Evolutionary conservation across 2,888 invertebrate species (phyloP).

Genomic region (Pseudococcus viburni): DNA sequence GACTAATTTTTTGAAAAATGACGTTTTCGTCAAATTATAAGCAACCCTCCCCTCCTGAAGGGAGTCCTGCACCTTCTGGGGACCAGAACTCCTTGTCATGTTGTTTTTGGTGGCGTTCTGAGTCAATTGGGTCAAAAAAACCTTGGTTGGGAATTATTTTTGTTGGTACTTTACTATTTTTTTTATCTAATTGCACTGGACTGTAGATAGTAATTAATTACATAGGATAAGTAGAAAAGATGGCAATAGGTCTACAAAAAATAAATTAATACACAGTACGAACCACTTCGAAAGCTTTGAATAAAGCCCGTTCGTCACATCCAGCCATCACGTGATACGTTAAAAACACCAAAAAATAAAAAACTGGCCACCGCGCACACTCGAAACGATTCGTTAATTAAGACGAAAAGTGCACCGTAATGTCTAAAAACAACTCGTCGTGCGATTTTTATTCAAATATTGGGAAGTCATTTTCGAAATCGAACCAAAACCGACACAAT

Average conservation of each 20-base stretch:
- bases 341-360: neutral
- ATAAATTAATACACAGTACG: conserved; percentile 1
- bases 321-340: conserved; percentile 64
- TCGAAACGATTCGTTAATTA: neutral
- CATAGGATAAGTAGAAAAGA: no score
- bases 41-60: no score
- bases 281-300: conserved; percentile 68
- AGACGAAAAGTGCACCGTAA: neutral
- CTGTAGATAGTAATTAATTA: no score
- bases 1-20: no score
- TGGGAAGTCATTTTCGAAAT: neutral
- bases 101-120: no score
- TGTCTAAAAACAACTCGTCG: neutral
- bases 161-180: no score
- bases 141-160: no score
- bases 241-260: neutral
- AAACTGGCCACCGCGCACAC: neutral
- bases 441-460: neutral
- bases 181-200: no score
- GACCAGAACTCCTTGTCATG: no score
- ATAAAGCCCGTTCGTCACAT: conserved; percentile 68
- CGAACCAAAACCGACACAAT: neutral
- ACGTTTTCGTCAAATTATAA: no score
- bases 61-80: no score
- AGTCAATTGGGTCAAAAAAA: no score